A percentile compares a stretch with the other conserved stretches of the same genome.
phyloP scores from a whole-genome alignment of 2,797 vertebrate species.

The Parauchenoglanis punctatus region DNA sequence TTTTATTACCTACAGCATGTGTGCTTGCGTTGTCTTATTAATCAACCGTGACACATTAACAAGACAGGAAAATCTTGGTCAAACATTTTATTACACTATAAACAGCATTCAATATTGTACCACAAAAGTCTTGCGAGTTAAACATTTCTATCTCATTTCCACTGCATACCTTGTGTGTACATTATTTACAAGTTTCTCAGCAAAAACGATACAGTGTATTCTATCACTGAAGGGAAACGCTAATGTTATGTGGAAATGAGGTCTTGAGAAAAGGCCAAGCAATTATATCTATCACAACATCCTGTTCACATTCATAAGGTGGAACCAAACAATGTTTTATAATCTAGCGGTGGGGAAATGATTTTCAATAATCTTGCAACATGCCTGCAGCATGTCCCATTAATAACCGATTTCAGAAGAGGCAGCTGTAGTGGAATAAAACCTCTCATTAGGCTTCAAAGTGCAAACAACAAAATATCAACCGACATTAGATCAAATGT shows the following conservation, averaged over 20 bases:
- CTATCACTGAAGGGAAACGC: slow-evolving; percentile 33
- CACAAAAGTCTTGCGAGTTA: slow-evolving; percentile 67
- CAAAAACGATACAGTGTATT: slow-evolving; percentile 58
- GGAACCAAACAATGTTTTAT: slow-evolving; percentile 22
- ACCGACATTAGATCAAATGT: slow-evolving; percentile 20
- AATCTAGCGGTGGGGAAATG: slow-evolving; percentile 9
- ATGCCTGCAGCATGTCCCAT: neutral
- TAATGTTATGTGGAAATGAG: slow-evolving; percentile 36
- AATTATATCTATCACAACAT: slow-evolving; percentile 22
- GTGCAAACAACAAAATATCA: slow-evolving; percentile 57
- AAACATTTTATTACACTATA: slow-evolving; percentile 82
- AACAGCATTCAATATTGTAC: slow-evolving; percentile 77
- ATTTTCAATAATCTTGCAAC: neutral
- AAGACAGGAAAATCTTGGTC: slow-evolving; percentile 57
- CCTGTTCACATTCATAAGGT: slow-evolving; percentile 43
- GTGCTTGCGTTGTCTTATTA: neutral
- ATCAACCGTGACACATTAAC: neutral
- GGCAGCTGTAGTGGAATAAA: slow-evolving; percentile 36
- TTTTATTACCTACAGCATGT: neutral
- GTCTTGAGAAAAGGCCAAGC: slow-evolving; percentile 30
- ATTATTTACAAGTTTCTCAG: slow-evolving; percentile 80
- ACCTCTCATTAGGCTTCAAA: slow-evolving; percentile 67
- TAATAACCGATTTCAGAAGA: slow-evolving; percentile 11
- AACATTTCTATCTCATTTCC: slow-evolving; percentile 72
- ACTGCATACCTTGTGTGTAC: slow-evolving; percentile 74